Evolutionary conservation across 2,113 vertebrate species (phyloP).

Genomic region (Plectropomus leopardus): DNA sequence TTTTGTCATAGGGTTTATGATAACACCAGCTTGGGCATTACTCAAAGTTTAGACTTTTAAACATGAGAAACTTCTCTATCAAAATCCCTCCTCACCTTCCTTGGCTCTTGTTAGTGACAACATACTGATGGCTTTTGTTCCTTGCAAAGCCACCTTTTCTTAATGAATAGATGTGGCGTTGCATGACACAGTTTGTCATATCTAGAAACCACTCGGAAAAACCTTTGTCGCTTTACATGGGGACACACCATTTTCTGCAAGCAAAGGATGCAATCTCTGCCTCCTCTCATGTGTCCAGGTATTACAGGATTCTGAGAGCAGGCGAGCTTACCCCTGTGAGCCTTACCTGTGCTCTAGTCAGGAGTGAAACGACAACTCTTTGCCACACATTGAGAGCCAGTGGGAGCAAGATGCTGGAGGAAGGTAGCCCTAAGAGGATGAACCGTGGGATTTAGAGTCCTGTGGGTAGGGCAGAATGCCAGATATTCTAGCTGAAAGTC

Average conservation of each 20-base stretch:
- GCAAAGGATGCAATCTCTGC: constrained; percentile 35
- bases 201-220: constrained; percentile 32
- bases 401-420: constrained; percentile 63
- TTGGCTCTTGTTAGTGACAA: constrained; percentile 24
- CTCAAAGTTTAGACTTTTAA: constrained; percentile 25
- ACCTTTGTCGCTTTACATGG: constrained; percentile 49
- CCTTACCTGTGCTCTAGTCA: constrained; percentile 69
- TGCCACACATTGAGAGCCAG: constrained; percentile 76
- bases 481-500: constrained; percentile 78
- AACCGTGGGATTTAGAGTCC: constrained; percentile 81
- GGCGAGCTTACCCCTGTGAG: constrained; percentile 56
- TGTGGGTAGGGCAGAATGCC: constrained; percentile 75
- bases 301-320: constrained; percentile 68
- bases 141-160: constrained; percentile 15
- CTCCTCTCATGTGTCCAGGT: constrained; percentile 61
- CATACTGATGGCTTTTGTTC: constrained; percentile 1
- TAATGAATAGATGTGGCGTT: constrained; percentile 21
- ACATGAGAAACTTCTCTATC: background rate
- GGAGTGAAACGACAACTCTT: constrained; percentile 73
- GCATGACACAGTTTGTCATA: constrained; percentile 37
- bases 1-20: constrained; percentile 6
- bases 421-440: constrained; percentile 76
- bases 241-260: constrained; percentile 66
- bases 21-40: background rate
- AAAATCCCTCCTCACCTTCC: background rate